Conservation (phyloP, 1,140 invertebrate species). For the Thaumatotibia leucotreta region DNA sequence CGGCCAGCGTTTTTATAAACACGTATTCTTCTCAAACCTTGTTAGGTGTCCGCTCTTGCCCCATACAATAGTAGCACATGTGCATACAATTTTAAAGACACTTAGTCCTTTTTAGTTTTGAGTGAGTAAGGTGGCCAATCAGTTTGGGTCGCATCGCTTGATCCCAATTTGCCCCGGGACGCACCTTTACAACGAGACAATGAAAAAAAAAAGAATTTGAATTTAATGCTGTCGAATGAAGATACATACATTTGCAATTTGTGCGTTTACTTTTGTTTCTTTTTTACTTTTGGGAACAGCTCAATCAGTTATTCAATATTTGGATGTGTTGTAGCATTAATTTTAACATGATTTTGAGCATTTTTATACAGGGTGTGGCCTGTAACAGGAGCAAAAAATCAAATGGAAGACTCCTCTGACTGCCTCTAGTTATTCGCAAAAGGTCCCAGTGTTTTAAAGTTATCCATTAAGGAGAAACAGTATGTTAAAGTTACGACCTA, state of each 20-base stretch:
- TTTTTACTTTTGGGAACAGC: background rate
- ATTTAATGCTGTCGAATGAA: background rate
- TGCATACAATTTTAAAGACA: background rate
- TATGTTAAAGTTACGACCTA: too few species aligned
- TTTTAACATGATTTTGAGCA: too few species aligned
- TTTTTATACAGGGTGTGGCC: too few species aligned
- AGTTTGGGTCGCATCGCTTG: background rate
- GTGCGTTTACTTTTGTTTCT: background rate
- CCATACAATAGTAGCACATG: background rate
- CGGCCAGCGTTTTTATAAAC: background rate
- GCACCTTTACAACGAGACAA: background rate
- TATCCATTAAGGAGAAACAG: too few species aligned
- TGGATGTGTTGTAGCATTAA: too few species aligned
- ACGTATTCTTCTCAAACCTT: background rate
- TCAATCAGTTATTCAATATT: background rate
- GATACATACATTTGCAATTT: background rate
- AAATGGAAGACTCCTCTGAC: too few species aligned
- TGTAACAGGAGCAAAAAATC: too few species aligned
- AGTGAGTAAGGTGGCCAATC: background rate
- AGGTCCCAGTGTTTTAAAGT: too few species aligned
- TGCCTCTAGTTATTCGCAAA: too few species aligned
- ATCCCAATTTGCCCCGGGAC: background rate
- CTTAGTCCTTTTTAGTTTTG: background rate
- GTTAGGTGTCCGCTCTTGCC: background rate
- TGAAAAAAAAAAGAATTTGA: conserved; percentile 4